A percentile compares a stretch with the other conserved stretches of the same genome.
These are phyloP conservation scores for Schizaphis graminum DNA, from an alignment of 2,888 invertebrate genomes.

Conservation along the genomic window DNA sequence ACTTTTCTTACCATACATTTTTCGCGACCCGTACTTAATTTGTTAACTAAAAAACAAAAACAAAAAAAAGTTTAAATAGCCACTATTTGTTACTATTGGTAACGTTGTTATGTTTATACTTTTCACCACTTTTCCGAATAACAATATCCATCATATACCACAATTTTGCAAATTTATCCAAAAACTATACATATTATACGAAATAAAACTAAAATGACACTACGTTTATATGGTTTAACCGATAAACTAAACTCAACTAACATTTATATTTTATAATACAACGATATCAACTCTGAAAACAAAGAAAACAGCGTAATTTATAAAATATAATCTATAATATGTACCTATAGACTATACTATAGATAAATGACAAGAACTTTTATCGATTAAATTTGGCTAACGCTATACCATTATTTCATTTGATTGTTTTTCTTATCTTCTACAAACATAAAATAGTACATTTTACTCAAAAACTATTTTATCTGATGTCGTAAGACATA, in stretches of 20 bases:
- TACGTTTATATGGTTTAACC: too few relatives aligned
- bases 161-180: too few relatives aligned
- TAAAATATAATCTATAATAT: neutral
- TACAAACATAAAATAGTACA: neutral
- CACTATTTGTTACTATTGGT: neutral
- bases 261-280: too few relatives aligned
- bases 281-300: too few relatives aligned
- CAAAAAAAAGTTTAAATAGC: too few relatives aligned
- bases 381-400: neutral
- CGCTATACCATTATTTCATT: neutral
- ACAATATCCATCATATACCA: neutral
- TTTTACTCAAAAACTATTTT: neutral
- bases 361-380: neutral
- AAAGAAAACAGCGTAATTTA: neutral
- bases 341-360: neutral
- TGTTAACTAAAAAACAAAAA: too few relatives aligned
- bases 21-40: too few relatives aligned
- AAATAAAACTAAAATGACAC: too few relatives aligned
- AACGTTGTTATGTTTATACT: constrained; percentile 22
- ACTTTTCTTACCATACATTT: too few relatives aligned
- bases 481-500: neutral
- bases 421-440: neutral
- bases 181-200: too few relatives aligned
- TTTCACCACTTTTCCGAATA: neutral
- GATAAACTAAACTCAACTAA: too few relatives aligned